Percentiles rank a stretch among this genome's conserved stretches.
phyloP scores from a whole-genome alignment of 2,797 vertebrate genomes.

The Toxotes lorentzi region DNA sequence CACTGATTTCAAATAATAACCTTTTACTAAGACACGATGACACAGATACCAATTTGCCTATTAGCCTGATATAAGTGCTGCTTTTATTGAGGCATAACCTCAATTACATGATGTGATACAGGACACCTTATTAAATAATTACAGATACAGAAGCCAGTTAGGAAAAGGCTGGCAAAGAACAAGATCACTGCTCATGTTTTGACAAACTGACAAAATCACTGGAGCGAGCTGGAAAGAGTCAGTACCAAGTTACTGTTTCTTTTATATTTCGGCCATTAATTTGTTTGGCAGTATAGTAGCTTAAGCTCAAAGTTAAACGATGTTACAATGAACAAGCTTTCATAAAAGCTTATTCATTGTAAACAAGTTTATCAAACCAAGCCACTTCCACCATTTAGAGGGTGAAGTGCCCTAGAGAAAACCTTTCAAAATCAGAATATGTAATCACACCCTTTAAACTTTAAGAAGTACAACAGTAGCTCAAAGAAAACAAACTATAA shows the following conservation, averaged over 20 bases:
- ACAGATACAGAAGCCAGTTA: background rate
- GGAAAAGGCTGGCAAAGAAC: background rate
- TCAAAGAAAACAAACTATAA: constrained; percentile 28
- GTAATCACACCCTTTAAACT: constrained; percentile 13
- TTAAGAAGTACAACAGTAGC: constrained; percentile 6
- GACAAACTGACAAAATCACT: constrained; percentile 21
- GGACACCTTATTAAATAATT: constrained; percentile 16
- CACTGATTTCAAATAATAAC: background rate
- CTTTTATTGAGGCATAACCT: background rate
- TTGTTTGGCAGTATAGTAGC: constrained; percentile 30
- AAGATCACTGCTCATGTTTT: background rate
- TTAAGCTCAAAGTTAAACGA: constrained; percentile 1
- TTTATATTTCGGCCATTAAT: constrained; percentile 36
- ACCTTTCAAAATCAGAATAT: constrained; percentile 13
- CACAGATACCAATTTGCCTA: constrained; percentile 16
- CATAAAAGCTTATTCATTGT: background rate
- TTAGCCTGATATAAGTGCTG: background rate
- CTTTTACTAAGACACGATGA: background rate
- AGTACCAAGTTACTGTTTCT: constrained; percentile 28
- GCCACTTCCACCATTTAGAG: constrained; percentile 8
- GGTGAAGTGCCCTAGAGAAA: constrained; percentile 4
- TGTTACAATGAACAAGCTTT: background rate
- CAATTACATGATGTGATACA: constrained; percentile 8
- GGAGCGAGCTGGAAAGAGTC: constrained; percentile 15
- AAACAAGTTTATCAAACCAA: constrained; percentile 20